Conservation (phyloP, 1,140 invertebrate species). For the Procambarus virginalis region DNA sequence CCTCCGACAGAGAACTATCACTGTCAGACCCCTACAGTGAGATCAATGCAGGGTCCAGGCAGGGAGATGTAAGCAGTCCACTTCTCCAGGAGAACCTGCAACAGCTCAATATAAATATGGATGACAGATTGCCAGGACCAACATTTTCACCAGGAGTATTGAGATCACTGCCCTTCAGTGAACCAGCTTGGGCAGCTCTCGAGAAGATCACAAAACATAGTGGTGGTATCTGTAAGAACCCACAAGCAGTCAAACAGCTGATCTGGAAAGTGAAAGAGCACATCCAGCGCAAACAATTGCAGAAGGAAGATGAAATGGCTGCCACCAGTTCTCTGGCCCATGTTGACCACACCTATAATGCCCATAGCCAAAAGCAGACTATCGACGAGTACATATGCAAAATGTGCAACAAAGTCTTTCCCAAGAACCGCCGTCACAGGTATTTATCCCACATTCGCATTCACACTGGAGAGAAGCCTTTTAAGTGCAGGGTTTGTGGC, state of each 20-base stretch:
- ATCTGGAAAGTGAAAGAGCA: neutral
- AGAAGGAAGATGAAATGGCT: neutral
- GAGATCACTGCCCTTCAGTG: neutral
- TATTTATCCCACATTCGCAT: constrained; percentile 45
- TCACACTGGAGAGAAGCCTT: constrained; percentile 46
- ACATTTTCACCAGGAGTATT: neutral
- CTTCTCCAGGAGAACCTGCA: neutral
- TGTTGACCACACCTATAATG: neutral
- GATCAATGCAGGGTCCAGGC: neutral
- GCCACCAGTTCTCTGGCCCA: neutral
- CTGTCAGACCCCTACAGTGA: neutral
- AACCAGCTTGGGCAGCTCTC: neutral
- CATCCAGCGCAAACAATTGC: neutral
- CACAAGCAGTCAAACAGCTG: neutral
- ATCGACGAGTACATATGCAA: constrained; percentile 5
- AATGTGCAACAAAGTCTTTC: constrained; percentile 24
- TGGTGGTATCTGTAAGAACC: neutral
- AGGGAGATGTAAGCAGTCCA: neutral
- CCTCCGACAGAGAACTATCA: neutral
- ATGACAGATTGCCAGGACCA: neutral
- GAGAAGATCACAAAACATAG: neutral
- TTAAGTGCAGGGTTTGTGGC: constrained; percentile 38
- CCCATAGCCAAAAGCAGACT: neutral
- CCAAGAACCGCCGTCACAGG: constrained; percentile 36
- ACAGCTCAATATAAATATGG: neutral